Base-by-base conservation (phyloP, 2,888 invertebrate species). In the Coremacera marginata region DNA sequence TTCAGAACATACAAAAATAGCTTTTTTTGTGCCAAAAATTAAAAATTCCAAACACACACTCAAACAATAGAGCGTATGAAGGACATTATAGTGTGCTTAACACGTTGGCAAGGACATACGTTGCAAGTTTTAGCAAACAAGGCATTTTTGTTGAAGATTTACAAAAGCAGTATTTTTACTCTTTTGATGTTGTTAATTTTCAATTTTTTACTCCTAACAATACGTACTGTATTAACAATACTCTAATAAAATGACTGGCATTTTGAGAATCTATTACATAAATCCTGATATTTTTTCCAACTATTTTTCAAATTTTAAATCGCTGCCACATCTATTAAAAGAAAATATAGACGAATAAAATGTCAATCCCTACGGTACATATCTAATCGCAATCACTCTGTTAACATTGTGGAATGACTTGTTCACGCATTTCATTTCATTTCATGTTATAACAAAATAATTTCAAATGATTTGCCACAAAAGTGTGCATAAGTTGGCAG, bases 21-120 rank as follows among this genome's bases (percentile, higher is more conserved):
- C 22, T 11, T 14, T 27, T 31, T n/a, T 22, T 22, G 22, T 14
- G 68, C 19, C 22, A 51, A 27, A n/a, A 22, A 19, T 67, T 67
- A 25, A 22, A 44, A 67, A 67, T 49, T 44, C 67, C 19, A 19
- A 9, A 49, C 67, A 19, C 65, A 67, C 11, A 25, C 25, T 5
- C 67, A 37, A 14, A 60, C 60, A 60, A 25, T 27, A 60, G 60
- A 25, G 60, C 22, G 49, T 4, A 67, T 11, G 44, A 49, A 49
- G 67, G 67, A 67, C 44, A 67, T 67, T 67, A 37, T 67, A 22
- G 44, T 67, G 49, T 49, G 67, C 49, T 67, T 67, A 67, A 49
- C 67, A 67, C 44, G 49, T 67, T 67, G 22, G 11, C 44, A 19
- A 19, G 49, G 49, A 62, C 60, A 62, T 62, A 16, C 11, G 14